A percentile compares a stretch with the other conserved stretches of the same genome.
phyloP scores from a whole-genome alignment of 2,113 vertebrate species.

The Isurus oxyrinchus region DNA sequence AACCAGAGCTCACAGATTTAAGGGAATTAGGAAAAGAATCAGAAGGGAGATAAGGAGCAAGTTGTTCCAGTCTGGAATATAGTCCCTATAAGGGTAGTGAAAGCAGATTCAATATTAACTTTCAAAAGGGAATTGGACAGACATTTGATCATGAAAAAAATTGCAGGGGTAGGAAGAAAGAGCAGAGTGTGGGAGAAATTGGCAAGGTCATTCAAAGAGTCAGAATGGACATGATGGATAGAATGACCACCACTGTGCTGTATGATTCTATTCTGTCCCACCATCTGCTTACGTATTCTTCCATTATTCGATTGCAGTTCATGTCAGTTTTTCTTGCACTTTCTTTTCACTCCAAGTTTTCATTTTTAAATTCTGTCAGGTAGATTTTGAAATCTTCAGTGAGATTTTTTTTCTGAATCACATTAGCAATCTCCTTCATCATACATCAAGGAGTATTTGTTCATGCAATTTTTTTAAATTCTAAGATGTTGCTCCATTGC shows the following conservation, averaged over 20 bases:
- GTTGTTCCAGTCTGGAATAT: neutral
- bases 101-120: neutral
- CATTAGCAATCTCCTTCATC: too few species aligned
- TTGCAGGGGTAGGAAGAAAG: neutral
- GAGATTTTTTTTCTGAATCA: neutral
- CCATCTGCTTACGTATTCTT: neutral
- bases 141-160: neutral
- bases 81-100: neutral
- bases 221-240: neutral
- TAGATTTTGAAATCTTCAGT: neutral
- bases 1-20: neutral
- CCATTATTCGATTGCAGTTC: neutral
- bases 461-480: too few species aligned
- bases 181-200: neutral
- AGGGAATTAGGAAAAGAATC: neutral
- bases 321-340: neutral
- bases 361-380: neutral
- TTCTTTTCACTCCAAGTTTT: neutral
- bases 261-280: neutral
- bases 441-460: too few species aligned
- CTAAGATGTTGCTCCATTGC: too few species aligned
- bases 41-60: neutral
- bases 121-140: neutral
- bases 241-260: neutral
- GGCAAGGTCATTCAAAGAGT: neutral